These are phyloP conservation scores for Thymelicus acteon DNA, from an alignment of 2,888 invertebrate genomes.

Conservation along the genomic window DNA sequence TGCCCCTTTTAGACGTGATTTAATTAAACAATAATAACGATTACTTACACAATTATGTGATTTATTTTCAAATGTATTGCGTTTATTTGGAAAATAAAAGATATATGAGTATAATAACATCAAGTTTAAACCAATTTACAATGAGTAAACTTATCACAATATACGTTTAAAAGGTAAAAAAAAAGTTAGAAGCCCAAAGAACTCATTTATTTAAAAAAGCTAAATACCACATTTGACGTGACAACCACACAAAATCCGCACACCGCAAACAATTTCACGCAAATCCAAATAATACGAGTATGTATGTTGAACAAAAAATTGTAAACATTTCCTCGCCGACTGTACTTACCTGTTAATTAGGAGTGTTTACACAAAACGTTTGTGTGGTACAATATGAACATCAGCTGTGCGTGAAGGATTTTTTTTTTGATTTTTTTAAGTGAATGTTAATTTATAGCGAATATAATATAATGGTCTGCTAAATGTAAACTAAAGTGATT, in stretches of 20 bases:
- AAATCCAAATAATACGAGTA: slow-evolving; percentile 32
- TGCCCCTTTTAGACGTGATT: too few relatives aligned
- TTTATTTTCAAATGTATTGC: too few relatives aligned
- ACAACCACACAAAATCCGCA: slow-evolving; percentile 10
- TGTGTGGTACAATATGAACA: slow-evolving; percentile 17
- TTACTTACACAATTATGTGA: too few relatives aligned
- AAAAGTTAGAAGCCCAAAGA: too few relatives aligned
- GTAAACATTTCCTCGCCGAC: slow-evolving; percentile 26
- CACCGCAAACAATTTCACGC: slow-evolving; percentile 32
- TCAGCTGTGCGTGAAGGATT: slow-evolving; percentile 3
- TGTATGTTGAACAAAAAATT: slow-evolving; percentile 27
- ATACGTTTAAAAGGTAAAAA: too few relatives aligned
- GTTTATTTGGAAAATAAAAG: too few relatives aligned
- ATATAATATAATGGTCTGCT: not conserved
- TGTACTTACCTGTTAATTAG: slow-evolving; percentile 37
- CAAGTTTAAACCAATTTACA: too few relatives aligned
- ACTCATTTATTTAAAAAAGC: too few relatives aligned
- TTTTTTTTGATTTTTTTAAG: slow-evolving; percentile 1
- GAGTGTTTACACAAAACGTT: slow-evolving; percentile 25
- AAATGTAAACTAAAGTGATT: too few relatives aligned
- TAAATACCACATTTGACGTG: not conserved
- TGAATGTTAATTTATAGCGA: not conserved
- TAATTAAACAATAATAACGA: too few relatives aligned
- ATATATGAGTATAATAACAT: too few relatives aligned
- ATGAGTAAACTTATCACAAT: too few relatives aligned